These are phyloP conservation scores for Accipiter virgatus DNA, from an alignment of 2,113 vertebrate species.

Conservation along the genomic window DNA sequence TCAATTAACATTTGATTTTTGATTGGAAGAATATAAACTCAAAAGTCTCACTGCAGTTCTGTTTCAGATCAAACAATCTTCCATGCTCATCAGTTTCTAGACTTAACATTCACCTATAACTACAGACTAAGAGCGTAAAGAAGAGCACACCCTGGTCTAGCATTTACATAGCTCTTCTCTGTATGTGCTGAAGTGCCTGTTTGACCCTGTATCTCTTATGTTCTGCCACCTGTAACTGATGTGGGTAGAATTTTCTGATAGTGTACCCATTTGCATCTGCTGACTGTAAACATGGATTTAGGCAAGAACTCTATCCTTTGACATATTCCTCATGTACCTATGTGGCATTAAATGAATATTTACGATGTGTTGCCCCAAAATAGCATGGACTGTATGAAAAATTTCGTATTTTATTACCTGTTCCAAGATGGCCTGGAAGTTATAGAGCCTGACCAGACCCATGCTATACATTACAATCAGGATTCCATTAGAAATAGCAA, in stretches of 20 bases:
- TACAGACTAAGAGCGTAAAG: background rate
- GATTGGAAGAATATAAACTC: background rate
- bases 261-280: background rate
- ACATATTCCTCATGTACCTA: background rate
- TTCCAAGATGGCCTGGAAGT: slow-evolving; percentile 86
- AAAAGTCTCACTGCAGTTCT: background rate
- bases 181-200: background rate
- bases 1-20: background rate
- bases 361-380: background rate
- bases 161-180: background rate
- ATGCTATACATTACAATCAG: slow-evolving; percentile 88
- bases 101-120: background rate
- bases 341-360: background rate
- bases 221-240: background rate
- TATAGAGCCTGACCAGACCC: slow-evolving; percentile 90
- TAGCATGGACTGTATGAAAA: background rate
- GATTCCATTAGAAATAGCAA: slow-evolving; percentile 87
- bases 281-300: background rate
- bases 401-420: slow-evolving; percentile 73
- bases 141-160: background rate
- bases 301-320: background rate
- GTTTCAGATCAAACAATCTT: background rate
- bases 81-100: background rate
- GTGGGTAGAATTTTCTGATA: background rate
- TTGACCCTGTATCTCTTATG: background rate